These are phyloP conservation scores for Temnopleurus reevesii DNA, from an alignment of 53 echinoderm and acorn worm species.

Conservation along the genomic window DNA sequence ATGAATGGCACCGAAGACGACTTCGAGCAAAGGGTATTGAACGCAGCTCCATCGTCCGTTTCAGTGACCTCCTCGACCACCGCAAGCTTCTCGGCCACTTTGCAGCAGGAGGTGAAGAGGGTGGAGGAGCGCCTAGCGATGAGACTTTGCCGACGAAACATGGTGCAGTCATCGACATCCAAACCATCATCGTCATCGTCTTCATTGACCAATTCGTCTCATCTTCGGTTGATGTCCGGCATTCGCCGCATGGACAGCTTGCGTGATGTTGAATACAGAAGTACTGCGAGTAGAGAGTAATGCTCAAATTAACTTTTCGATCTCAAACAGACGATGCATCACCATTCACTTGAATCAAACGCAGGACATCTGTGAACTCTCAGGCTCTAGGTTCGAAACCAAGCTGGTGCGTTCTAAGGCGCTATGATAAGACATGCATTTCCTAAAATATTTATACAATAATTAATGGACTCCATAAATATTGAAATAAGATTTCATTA, in stretches of 20 bases:
- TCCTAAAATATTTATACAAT: too few relatives aligned
- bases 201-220: neutral
- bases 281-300: slow-evolving; percentile 9
- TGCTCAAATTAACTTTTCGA: neutral
- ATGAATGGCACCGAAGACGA: neutral
- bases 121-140: slow-evolving; percentile 51
- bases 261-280: neutral
- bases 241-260: neutral
- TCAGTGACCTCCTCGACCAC: neutral
- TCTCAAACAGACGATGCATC: neutral
- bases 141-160: slow-evolving; percentile 47
- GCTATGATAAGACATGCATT: too few relatives aligned
- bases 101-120: slow-evolving; percentile 48
- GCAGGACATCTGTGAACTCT: too few relatives aligned
- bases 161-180: slow-evolving; percentile 23
- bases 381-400: too few relatives aligned
- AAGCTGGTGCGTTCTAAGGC: too few relatives aligned
- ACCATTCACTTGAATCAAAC: neutral
- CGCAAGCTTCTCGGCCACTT: neutral
- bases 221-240: slow-evolving; percentile 19
- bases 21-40: neutral
- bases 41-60: neutral
- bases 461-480: too few relatives aligned
- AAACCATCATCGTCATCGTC: neutral
- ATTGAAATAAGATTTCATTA: too few relatives aligned